Base-by-base conservation (phyloP, 2,888 invertebrate genomes). In the Tenthredo amoena region DNA sequence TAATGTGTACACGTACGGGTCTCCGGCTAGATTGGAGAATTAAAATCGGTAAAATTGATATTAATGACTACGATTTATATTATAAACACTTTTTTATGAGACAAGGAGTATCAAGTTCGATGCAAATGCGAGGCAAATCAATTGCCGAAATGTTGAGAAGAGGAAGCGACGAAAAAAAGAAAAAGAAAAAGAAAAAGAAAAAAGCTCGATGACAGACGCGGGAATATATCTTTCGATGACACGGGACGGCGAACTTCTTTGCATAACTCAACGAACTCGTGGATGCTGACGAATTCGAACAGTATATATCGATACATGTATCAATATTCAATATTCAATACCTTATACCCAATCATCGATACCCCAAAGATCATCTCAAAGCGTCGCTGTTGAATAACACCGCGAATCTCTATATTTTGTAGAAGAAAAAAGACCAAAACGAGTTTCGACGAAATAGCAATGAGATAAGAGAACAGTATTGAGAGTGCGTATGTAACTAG, bases 41-140 rank as follows among this genome's bases (percentile, higher is more conserved):
- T 15, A 47, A 55, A 40, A 18, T 72, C 18, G 37, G 18, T 21
- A 4, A 4, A 65, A n/a, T 65, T 31, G 6, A 65, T 62, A 82
- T 82, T 62, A 40, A 82, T 65, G 55, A 65, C 62, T 12, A 9
- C 65, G 65, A 82, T 82, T 62, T 43, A 62, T 82, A 82, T 65
- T 43, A 15, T 40, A 65, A 21, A 65, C 1, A 65, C 37, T n/a
- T 82, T 82, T 62, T 62, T 40, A 21, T 15, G n/a, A 15, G 55
- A 55, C 55, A 55, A 55, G 55, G 10, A 43, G 10, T 43, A 55
- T 55, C 55, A 55, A 55, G 55, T 26, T 12, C 21, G 26, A 26
- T 71, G 71, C 12, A 71, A 34, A 15, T 34, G 34, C 9, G 21
- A 72, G 21, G 43, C 40, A 9, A 72, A 72, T 37, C 12, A 40